phyloP scores from a whole-genome alignment of 2,113 vertebrate species.

The Cisticola juncidis region DNA sequence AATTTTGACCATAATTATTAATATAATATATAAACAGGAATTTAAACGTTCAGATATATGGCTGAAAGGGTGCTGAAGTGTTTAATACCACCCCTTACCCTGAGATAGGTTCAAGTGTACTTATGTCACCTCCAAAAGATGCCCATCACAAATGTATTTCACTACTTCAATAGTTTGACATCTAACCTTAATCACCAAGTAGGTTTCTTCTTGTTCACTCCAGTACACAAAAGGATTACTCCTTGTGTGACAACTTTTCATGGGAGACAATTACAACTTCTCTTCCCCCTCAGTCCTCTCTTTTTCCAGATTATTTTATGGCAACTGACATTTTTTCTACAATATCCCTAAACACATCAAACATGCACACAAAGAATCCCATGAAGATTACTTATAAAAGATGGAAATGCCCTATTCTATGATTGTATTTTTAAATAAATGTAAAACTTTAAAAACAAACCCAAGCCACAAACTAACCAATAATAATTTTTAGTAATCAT shows the following conservation, averaged over 20 bases:
- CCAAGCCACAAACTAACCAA: not conserved
- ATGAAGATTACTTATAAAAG: not conserved
- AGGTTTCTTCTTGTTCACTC: fast-evolving
- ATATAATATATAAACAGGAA: not conserved
- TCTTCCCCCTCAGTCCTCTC: not conserved
- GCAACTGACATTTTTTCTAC: not conserved
- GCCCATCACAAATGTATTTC: not conserved
- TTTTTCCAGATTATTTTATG: not conserved
- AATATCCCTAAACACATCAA: not conserved
- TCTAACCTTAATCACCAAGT: not conserved
- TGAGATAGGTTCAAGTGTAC: not conserved
- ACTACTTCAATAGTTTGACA: not conserved
- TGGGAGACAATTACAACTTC: not conserved
- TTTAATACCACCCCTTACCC: not conserved
- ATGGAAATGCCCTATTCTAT: not conserved
- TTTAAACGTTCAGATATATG: not conserved
- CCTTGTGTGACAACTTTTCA: not conserved
- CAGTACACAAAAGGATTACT: not conserved
- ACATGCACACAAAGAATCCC: not conserved
- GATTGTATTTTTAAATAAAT: not conserved
- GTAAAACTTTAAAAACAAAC: not conserved
- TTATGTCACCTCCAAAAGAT: not conserved
- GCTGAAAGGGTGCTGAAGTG: not conserved
- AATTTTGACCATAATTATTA: not conserved
- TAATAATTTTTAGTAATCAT: not conserved